phyloP scores from a whole-genome alignment of 2,113 vertebrate species.

The Mormyrus iriodes region DNA sequence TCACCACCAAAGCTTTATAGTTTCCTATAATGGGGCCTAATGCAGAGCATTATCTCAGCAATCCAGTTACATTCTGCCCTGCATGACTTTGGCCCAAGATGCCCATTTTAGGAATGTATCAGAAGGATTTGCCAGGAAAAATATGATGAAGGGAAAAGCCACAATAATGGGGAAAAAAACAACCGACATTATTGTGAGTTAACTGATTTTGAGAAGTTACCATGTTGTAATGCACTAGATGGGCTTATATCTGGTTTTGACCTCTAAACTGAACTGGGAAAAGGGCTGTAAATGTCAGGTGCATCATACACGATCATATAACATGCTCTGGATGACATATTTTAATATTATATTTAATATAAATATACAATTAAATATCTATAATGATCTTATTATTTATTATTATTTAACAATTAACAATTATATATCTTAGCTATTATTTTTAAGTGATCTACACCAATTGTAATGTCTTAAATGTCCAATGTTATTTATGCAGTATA shows the following conservation, averaged over 20 bases:
- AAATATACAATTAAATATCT: too few species aligned
- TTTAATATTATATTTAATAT: neutral
- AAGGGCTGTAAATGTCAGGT: neutral
- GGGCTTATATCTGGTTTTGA: neutral
- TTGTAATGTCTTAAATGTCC: neutral
- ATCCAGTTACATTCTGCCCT: slow-evolving; percentile 61
- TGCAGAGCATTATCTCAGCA: slow-evolving; percentile 66
- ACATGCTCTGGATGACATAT: neutral
- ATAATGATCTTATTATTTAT: too few species aligned
- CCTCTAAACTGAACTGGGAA: neutral
- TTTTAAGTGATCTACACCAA: neutral
- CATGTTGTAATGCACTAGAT: neutral
- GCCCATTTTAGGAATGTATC: slow-evolving; percentile 30
- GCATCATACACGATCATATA: neutral
- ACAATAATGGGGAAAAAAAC: neutral
- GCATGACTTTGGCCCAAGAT: slow-evolving; percentile 49
- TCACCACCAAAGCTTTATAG: slow-evolving; percentile 58
- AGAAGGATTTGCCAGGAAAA: neutral
- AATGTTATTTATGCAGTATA: neutral
- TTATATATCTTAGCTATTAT: neutral
- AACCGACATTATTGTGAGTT: neutral
- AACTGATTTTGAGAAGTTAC: slow-evolving; percentile 9
- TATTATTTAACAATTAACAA: too few species aligned
- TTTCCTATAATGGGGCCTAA: slow-evolving; percentile 64
- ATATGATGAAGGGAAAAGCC: neutral